Evolutionary conservation across 2,113 vertebrate species (phyloP), one percentile per base, ranked within the genome.

Genomic region (Nesoenas mayeri): DNA sequence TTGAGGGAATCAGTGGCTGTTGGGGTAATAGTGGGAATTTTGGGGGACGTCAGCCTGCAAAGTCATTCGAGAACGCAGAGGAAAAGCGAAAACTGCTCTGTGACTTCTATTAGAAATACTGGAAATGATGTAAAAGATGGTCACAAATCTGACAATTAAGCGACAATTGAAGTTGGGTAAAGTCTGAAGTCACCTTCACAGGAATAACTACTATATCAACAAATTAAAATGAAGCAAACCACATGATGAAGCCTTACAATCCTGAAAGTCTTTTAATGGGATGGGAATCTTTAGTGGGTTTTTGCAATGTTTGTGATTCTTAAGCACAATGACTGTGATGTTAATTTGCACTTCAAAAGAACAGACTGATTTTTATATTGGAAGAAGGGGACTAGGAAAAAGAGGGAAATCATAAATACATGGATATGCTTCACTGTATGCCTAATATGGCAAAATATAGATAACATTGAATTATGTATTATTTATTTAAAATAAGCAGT

Each of bases 171-270:
- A 70, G 71, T 7, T 57, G 60, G 42, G 34, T 51, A 20, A 90
- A 36, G 38, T 67, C 56, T 86, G 89, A 60, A 81, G 69, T 61
- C 17, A 1, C 12, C 17, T n/a, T 61, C 47, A 51, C 34, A 80
- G 65, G n/a, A 57, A 10, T 60, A 64, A 31, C 31, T 84, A 75
- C 72, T 58, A 0, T 82, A 87, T 79, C 83, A 93, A 64, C 48
- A 75, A 64, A 93, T 86, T 15, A 75, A 89, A 94, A 90, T 75
- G 56, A 89, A 94, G 66, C 72, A 91, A 96, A 89, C 87, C 89
- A 87, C 93, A 91, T 62, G 75, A 83, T 64, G 90, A 64, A 58
- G 36, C 10, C 50, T 17, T 60, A 44, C 19, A 42, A 21, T 79
- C 54, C 40, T 86, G 73, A 40, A 62, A 84, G 69, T 60, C 57